Percentiles rank a stretch among this genome's conserved stretches.
phyloP scores from a whole-genome alignment of 2,797 vertebrate genomes.

The Harpagifer antarcticus region DNA sequence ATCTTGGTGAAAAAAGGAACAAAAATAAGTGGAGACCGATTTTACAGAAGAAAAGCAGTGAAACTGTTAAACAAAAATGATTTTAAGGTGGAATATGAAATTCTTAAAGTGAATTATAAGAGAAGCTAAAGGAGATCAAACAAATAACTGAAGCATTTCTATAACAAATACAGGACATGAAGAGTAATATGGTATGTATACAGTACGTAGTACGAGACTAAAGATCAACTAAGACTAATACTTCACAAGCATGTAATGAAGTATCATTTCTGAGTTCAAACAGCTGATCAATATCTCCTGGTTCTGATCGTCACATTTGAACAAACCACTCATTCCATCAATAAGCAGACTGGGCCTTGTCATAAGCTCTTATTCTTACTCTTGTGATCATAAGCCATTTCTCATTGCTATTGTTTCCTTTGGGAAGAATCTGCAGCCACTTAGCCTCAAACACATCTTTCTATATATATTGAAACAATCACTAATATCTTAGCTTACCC shows the following conservation, averaged over 20 bases:
- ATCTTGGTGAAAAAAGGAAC: conserved; percentile 3
- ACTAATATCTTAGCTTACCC: neutral
- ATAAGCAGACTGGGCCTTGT: conserved; percentile 1
- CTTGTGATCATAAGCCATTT: neutral
- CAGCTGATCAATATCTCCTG: conserved; percentile 16
- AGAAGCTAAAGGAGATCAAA: conserved; percentile 24
- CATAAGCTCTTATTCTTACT: neutral
- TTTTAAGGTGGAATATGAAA: neutral
- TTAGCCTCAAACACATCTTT: neutral
- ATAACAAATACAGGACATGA: conserved; percentile 27
- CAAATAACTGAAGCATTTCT: neutral
- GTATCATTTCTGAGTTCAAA: conserved; percentile 7
- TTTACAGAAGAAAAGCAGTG: conserved; percentile 1
- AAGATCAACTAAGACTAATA: too few species aligned
- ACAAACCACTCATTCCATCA: conserved; percentile 14
- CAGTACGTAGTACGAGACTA: neutral
- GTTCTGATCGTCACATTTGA: conserved; percentile 3
- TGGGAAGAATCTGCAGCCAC: neutral
- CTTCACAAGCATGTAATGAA: too few species aligned
- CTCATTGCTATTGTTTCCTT: neutral
- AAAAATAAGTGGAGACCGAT: neutral
- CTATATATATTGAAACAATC: neutral
- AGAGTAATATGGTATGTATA: neutral
- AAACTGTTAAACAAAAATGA: conserved; percentile 22
- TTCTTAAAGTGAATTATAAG: conserved; percentile 10